These are phyloP conservation scores for Syngnathus acus DNA, from an alignment of 2,797 vertebrate species.

Conservation along the genomic window DNA sequence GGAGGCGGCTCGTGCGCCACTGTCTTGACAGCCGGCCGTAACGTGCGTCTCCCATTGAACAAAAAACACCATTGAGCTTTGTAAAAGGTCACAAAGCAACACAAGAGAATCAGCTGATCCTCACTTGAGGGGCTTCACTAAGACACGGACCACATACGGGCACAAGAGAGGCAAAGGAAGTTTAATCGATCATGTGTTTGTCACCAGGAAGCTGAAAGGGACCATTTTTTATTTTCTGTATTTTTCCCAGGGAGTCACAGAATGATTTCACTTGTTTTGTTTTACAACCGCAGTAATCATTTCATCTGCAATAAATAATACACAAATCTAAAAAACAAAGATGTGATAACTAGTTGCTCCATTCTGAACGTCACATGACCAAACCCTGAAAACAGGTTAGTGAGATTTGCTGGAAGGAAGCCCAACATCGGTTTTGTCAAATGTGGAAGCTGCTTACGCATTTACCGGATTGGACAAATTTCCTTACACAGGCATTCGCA, in stretches of 20 bases:
- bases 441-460: no score
- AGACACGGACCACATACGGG: not conserved
- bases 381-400: no score
- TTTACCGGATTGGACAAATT: no score
- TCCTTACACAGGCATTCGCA: no score
- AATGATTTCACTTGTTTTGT: not conserved
- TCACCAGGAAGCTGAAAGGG: not conserved
- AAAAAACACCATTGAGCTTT: slow-evolving; percentile 67
- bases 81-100: slow-evolving; percentile 65
- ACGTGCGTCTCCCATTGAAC: slow-evolving; percentile 44
- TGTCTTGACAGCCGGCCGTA: slow-evolving; percentile 54
- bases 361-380: no score
- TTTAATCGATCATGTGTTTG: not conserved
- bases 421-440: no score
- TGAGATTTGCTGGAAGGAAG: no score
- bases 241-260: not conserved
- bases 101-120: slow-evolving; percentile 65
- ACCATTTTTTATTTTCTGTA: not conserved
- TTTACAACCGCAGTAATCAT: not conserved
- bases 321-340: no score
- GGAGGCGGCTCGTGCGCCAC: slow-evolving; percentile 4
- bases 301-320: no score
- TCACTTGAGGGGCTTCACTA: slow-evolving; percentile 29
- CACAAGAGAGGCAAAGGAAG: not conserved
- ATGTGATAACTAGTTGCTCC: no score